Evolutionary conservation across 2,888 invertebrate species (phyloP), one percentile per base, ranked within the genome.

Genomic region (Lasioglossum figueresi): DNA sequence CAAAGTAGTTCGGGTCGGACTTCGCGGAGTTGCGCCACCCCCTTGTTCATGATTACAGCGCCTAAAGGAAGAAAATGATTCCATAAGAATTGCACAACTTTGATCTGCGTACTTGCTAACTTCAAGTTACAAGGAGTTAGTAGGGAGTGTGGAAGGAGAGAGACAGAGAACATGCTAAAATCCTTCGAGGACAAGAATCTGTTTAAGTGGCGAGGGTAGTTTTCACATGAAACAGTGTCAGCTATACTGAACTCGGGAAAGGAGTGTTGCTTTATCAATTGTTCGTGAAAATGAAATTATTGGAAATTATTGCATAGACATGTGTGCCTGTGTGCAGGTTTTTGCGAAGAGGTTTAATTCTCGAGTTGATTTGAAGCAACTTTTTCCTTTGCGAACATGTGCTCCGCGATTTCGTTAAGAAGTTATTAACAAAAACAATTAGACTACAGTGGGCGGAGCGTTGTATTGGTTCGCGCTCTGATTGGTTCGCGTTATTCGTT

Each of bases 1-100:
- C 40, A 56, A 80, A 76, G 48, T 70, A 73, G 66, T 66, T 66
- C 19, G 31, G 66, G 34, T 68, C 45, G 27, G 23, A 19, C 71
- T 76, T 31, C 16, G 52, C 40, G 4, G 43, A 52, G 34, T 76
- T 56, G 56, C 23, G 1, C 45, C n/a, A 4, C 12, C 19, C 10
- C 10, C n/a, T 2, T 23, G 52, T 23, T 52, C 23, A 23, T n/a
- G 56, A 12, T 14, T 19, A 16, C 66, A 34, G 66, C 66, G 31
- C 4, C 48, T 34, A 48, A 19, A 14, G 16, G 66, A 66, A 45
- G 31, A 23, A 8, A 45, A 48, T 48, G 37, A 5, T 34, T n/a
- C 14, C 10, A 14, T 19, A n/a, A 48, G 19, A n/a, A 73, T 74
- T 37, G 27, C 45, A 16, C 70, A 68, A 56, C 43, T 76, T 45